Conservation (phyloP, 37 sponge, comb jelly and placozoan genomes). For the Aphrocallistes beatrix region DNA sequence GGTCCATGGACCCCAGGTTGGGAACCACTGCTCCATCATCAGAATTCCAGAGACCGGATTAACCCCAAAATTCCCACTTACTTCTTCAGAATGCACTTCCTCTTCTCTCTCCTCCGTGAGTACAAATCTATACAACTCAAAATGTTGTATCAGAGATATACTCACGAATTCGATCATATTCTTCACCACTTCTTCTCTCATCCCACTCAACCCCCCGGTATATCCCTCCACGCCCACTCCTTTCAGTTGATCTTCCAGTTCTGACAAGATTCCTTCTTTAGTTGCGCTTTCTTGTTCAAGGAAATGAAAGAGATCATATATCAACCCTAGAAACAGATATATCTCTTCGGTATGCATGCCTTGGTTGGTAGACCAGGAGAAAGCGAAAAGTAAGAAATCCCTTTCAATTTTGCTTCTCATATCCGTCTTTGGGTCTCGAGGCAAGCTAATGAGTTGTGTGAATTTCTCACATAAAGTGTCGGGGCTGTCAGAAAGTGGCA, state of each 20-base stretch:
- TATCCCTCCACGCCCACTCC: background rate
- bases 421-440: background rate
- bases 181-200: background rate
- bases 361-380: background rate
- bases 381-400: background rate
- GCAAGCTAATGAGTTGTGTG: background rate
- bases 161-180: background rate
- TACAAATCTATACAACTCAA: background rate
- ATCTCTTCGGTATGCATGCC: background rate
- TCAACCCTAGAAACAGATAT: background rate
- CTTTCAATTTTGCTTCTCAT: background rate
- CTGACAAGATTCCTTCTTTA: background rate
- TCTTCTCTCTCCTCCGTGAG: background rate
- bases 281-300: background rate
- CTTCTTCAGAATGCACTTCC: background rate
- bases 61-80: too few species aligned
- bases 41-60: too few species aligned
- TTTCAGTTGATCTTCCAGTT: background rate
- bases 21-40: too few species aligned
- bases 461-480: background rate
- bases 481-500: background rate
- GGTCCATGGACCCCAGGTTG: too few species aligned
- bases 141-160: background rate
- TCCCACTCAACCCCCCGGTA: background rate
- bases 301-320: background rate